Evolutionary conservation across 2,113 vertebrate genomes (phyloP).

Genomic region (Arizona elegans): DNA sequence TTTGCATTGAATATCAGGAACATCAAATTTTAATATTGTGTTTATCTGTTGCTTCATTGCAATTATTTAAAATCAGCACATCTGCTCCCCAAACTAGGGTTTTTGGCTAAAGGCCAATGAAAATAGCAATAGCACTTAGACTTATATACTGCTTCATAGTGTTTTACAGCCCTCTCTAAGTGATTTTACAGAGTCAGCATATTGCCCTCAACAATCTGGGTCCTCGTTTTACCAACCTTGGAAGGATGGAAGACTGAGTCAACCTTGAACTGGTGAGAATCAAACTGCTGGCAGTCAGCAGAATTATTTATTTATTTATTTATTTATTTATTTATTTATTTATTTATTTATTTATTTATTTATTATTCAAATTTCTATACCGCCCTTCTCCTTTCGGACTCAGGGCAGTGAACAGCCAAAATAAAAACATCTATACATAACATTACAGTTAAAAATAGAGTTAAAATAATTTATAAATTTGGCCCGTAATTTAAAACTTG

Average conservation of each 20-base stretch:
- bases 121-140: background rate
- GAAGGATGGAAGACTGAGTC: background rate
- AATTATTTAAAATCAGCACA: background rate
- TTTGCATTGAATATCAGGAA: background rate
- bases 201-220: background rate
- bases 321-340: too few relatives aligned
- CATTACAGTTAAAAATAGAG: too few relatives aligned
- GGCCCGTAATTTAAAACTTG: too few relatives aligned
- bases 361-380: too few relatives aligned
- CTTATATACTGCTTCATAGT: background rate
- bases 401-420: too few relatives aligned
- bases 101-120: background rate
- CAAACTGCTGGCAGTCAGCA: background rate
- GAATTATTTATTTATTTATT: too few relatives aligned
- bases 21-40: background rate
- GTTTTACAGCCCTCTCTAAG: too few relatives aligned
- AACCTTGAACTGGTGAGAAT: background rate
- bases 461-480: too few relatives aligned
- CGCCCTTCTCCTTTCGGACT: too few relatives aligned
- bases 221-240: background rate
- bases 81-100: background rate
- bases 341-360: too few relatives aligned
- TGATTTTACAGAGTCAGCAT: background rate
- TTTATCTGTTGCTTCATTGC: background rate
- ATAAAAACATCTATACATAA: too few relatives aligned